Evolutionary conservation across 2,797 vertebrate species (phyloP).

Genomic region (Aselliscus stoliczkanus): DNA sequence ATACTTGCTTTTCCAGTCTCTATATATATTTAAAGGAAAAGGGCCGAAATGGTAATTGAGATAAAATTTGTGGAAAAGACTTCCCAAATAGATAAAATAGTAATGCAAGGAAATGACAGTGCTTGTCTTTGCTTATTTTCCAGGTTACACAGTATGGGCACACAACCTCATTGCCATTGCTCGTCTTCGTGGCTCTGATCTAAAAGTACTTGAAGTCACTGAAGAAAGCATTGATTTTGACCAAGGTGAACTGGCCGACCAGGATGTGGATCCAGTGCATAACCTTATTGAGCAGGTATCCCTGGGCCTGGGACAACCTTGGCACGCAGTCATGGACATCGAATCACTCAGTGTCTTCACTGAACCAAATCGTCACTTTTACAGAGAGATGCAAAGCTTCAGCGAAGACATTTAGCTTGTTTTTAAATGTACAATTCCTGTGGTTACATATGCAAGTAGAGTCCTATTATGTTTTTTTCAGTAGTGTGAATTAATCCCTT

Average conservation of each 20-base stretch:
- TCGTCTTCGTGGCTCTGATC: slow-evolving; percentile 94
- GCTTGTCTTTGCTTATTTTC: slow-evolving; percentile 36
- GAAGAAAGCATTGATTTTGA: slow-evolving; percentile 99
- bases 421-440: slow-evolving; percentile 82
- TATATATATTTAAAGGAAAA: slow-evolving; percentile 29
- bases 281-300: slow-evolving; percentile 98
- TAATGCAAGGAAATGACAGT: slow-evolving; percentile 3
- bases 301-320: slow-evolving; percentile 92
- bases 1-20: slow-evolving; percentile 9
- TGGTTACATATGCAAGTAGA: slow-evolving; percentile 90
- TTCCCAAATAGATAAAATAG: not conserved
- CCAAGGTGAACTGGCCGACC: slow-evolving; percentile 92
- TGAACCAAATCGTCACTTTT: slow-evolving; percentile 97
- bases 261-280: slow-evolving; percentile 95
- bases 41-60: not conserved
- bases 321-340: slow-evolving; percentile 95
- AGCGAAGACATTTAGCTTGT: slow-evolving; percentile 93
- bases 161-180: slow-evolving; percentile 99
- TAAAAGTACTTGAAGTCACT: slow-evolving; percentile 93
- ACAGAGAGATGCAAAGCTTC: slow-evolving; percentile 96
- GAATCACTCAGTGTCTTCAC: slow-evolving; percentile 91
- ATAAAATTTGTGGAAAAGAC: slow-evolving; percentile 16
- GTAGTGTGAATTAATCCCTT: slow-evolving; percentile 92
- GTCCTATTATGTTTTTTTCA: slow-evolving; percentile 84
- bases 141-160: slow-evolving; percentile 98